Evolutionary conservation across 2,888 invertebrate genomes (phyloP), one percentile per base, ranked within the genome.

Genomic region (Pristionchus maxplancki): DNA sequence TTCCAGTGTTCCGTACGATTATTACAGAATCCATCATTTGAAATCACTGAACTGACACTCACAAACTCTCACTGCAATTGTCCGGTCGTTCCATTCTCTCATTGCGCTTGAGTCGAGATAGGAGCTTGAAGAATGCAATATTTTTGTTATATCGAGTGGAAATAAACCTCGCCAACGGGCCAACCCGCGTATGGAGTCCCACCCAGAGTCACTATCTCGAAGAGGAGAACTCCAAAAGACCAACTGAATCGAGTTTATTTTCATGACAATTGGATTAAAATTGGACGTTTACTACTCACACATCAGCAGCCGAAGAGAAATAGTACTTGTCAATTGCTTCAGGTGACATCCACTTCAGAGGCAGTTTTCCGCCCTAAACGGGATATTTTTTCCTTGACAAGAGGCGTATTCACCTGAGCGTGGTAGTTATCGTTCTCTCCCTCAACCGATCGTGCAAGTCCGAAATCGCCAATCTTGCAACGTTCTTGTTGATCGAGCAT

Each of bases 391-490:
- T 5, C 3, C 6, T 53, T 20, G 53, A 20, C 6, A n/a, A 2
- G 3, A 9, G 6, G 9, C n/a, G n/a, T 20, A 24, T 13, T 44
- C 11, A 78, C 78, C 78, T 44, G 40, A 3, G 78, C 28, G 0
- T 78, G 78, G 44, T 78, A 78, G 78, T 78, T 13, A 24, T 78
- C 40, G 17, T 24, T 37, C 2, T 78, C 78, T 5, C 37, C n/a
- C 11, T 24, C 67, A 1, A 83, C 17, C 15, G 15, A 8, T 13
- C 82, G 31, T 24, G 44, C 40, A 1, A 83, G 44, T 6, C 82
- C 82, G 53, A 83, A 83, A 37, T 83, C 82, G 28, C 50, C 82
- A 83, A 83, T 83, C 11, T 53, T 83, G n/a, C 82, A 83, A 13
- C 24, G 2, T 53, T 83, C 78, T 34, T 78, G 40, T 0, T 31